Conservation (phyloP, 1,140 invertebrate genomes). For the Orchesella cincta region DNA sequence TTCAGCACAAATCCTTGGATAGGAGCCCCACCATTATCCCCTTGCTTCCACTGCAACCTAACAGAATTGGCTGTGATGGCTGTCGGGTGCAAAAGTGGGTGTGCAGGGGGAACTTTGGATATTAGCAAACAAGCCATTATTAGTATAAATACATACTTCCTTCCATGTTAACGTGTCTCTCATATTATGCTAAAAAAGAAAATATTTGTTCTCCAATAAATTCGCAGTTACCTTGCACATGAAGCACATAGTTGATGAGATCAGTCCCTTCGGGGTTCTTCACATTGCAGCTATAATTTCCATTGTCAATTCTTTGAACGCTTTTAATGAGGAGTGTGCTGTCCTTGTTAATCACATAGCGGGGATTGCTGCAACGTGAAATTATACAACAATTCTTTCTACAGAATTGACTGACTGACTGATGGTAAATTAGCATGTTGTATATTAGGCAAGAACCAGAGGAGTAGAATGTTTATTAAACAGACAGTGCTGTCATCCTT, state of each 20-base stretch:
- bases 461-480: neutral
- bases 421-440: neutral
- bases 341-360: slow-evolving; percentile 55
- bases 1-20: slow-evolving; percentile 52
- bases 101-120: slow-evolving; percentile 58
- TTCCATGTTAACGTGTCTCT: too few species aligned
- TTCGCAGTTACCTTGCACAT: slow-evolving; percentile 63
- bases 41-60: slow-evolving; percentile 61
- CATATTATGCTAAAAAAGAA: too few species aligned
- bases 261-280: slow-evolving; percentile 71
- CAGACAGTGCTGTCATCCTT: neutral
- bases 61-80: slow-evolving; percentile 59
- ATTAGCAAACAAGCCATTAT: neutral
- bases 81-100: slow-evolving; percentile 58
- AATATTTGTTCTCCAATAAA: neutral
- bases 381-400: neutral
- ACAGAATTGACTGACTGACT: slow-evolving; percentile 7
- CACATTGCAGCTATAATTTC: slow-evolving; percentile 75
- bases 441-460: neutral
- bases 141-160: too few species aligned
- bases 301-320: slow-evolving; percentile 71
- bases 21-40: slow-evolving; percentile 59
- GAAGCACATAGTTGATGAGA: slow-evolving; percentile 64
- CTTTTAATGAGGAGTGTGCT: slow-evolving; percentile 74
- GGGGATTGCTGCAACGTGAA: neutral